Base-by-base conservation (phyloP, 2,113 vertebrate genomes). In the Polyodon spathula region DNA sequence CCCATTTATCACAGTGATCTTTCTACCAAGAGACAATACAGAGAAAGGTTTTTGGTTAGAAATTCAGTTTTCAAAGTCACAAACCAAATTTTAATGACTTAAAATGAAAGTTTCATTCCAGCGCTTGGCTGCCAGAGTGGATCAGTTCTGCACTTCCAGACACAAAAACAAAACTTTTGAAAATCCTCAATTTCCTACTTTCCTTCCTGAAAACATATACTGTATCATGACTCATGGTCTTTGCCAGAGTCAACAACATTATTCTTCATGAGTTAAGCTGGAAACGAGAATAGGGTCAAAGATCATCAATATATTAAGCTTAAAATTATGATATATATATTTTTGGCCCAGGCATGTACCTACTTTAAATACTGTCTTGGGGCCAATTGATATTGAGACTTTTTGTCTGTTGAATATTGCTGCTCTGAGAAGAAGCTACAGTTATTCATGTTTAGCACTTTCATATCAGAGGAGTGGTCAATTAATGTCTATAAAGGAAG, bases 161-260 rank as follows among this genome's bases (percentile, higher is more conserved):
- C 38, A 3, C 6, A 16, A 69, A 61, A 68, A 68, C 58, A 71
- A 68, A 68, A 71, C 62, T 50, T 71, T 70, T 73, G 55, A 67
- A 78, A 74, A 77, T 55, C 65, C 61, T 56, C 0, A 16, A 68
- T 68, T 76, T 76, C 71, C 68, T 70, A 61, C 64, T 66, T 68
- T 67, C 43, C 64, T 68, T 77, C 64, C 66, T 68, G 64, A 70
- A 77, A 79, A 69, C 61, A 73, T 74, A 72, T 57, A 27, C 27
- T 27, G 27, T 27, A 72, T 73, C 72, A 71, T 53, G 64, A 70
- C 66, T 66, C 41, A 59, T 12, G 55, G 70, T 65, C 52, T 6
- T 4, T 10, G 71, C 68, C 73, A 76, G 73, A 76, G 72, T 72
- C 72, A 73, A 76, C 73, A 75, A 48, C 2, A 64, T 64, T 71